Evolutionary conservation across 2,888 invertebrate species (phyloP).

Genomic region (Diaprepes abbreviatus): DNA sequence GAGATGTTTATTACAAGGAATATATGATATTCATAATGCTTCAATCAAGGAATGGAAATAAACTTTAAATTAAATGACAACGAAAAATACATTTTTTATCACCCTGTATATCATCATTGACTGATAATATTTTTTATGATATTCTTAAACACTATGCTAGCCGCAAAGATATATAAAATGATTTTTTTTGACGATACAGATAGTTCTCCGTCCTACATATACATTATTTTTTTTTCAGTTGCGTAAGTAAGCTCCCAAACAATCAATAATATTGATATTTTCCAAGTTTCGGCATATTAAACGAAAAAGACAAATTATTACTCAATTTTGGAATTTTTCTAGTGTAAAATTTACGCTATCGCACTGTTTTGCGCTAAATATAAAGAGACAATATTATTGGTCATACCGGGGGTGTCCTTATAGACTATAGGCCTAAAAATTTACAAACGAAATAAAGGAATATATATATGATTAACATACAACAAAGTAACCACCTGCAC

Average conservation of each 20-base stretch:
- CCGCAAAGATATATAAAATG: background rate
- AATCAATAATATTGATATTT: background rate
- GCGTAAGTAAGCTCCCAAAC: background rate
- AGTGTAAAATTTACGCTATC: too few relatives aligned
- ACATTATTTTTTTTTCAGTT: too few relatives aligned
- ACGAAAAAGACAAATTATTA: too few relatives aligned
- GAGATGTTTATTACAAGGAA: too few relatives aligned
- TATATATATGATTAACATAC: background rate
- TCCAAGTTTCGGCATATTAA: too few relatives aligned
- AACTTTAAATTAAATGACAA: too few relatives aligned
- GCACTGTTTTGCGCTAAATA: too few relatives aligned
- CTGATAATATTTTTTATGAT: constrained; percentile 22
- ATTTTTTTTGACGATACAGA: background rate
- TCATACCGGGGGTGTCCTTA: background rate
- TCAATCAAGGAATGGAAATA: too few relatives aligned
- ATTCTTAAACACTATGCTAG: background rate
- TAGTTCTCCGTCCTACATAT: background rate
- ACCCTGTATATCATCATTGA: constrained; percentile 7
- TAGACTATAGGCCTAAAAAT: background rate
- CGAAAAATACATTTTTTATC: too few relatives aligned
- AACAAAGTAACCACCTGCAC: background rate
- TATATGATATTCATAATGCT: too few relatives aligned
- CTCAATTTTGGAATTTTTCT: too few relatives aligned
- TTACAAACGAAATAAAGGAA: background rate
- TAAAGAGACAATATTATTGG: background rate